Evolutionary conservation across 2,113 vertebrate genomes (phyloP).

Genomic region (Ceratotherium simum): DNA sequence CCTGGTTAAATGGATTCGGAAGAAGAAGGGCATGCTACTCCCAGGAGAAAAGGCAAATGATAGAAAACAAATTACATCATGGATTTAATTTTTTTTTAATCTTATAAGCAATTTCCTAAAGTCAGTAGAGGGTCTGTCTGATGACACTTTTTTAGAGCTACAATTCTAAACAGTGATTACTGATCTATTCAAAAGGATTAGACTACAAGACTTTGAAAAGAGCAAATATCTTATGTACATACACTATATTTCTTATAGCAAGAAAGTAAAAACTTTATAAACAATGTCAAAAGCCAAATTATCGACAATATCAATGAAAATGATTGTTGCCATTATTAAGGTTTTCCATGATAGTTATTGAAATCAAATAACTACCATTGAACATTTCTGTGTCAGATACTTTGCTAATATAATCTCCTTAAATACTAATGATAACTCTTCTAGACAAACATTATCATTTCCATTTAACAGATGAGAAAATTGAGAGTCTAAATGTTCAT

Average conservation of each 20-base stretch:
- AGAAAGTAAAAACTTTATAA: not conserved
- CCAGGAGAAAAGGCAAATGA: slow-evolving; percentile 60
- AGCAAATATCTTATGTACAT: not conserved
- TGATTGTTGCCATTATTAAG: not conserved
- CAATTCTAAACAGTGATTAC: not conserved
- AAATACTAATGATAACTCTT: not conserved
- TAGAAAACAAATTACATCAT: slow-evolving; percentile 64
- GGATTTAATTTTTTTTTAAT: slow-evolving; percentile 48
- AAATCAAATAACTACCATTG: not conserved
- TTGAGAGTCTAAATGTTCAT: not conserved
- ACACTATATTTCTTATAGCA: not conserved
- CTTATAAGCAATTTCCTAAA: slow-evolving; percentile 52
- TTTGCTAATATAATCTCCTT: not conserved
- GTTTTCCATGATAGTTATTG: not conserved
- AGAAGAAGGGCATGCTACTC: slow-evolving; percentile 40
- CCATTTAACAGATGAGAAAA: slow-evolving; percentile 35
- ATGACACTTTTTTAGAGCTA: not conserved
- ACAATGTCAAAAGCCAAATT: not conserved
- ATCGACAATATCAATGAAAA: not conserved
- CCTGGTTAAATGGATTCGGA: slow-evolving; percentile 54
- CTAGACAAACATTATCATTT: not conserved
- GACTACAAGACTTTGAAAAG: not conserved
- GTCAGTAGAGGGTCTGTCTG: slow-evolving; percentile 8
- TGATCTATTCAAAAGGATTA: not conserved
- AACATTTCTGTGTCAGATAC: not conserved